Evolutionary conservation across 2,797 vertebrate genomes (phyloP).

Genomic region (Dallia pectoralis): DNA sequence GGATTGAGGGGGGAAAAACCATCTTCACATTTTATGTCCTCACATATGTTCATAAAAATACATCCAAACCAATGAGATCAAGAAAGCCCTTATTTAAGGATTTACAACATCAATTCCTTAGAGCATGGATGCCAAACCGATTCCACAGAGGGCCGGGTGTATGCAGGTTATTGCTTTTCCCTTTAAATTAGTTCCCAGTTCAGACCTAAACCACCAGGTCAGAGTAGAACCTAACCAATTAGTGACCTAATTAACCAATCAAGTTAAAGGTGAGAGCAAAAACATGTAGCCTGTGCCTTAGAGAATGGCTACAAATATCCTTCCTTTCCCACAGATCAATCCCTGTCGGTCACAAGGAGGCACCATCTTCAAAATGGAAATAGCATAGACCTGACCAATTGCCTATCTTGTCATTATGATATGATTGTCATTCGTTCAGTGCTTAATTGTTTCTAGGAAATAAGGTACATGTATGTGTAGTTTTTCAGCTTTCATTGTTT

Average conservation of each 20-base stretch:
- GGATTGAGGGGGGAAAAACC: background rate
- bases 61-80: constrained; percentile 26
- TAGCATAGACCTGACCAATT: background rate
- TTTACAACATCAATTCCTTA: too few species aligned
- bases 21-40: constrained; percentile 22
- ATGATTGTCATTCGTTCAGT: constrained; percentile 23
- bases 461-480: background rate
- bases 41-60: constrained; percentile 33
- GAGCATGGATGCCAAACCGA: background rate
- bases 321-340: background rate
- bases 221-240: too few species aligned
- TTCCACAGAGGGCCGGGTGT: too few species aligned
- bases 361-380: constrained; percentile 1
- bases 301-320: background rate
- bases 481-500: background rate
- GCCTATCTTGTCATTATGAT: constrained; percentile 18
- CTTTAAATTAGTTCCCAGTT: too few species aligned
- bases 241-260: too few species aligned
- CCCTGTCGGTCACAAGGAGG: background rate
- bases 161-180: too few species aligned
- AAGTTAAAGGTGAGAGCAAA: too few species aligned
- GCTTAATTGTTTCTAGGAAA: constrained; percentile 11
- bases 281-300: too few species aligned
- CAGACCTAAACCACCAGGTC: too few species aligned
- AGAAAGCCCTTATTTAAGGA: constrained; percentile 9